phyloP scores from a whole-genome alignment of 1,140 invertebrate genomes.

The Aphaenogaster floridana region DNA sequence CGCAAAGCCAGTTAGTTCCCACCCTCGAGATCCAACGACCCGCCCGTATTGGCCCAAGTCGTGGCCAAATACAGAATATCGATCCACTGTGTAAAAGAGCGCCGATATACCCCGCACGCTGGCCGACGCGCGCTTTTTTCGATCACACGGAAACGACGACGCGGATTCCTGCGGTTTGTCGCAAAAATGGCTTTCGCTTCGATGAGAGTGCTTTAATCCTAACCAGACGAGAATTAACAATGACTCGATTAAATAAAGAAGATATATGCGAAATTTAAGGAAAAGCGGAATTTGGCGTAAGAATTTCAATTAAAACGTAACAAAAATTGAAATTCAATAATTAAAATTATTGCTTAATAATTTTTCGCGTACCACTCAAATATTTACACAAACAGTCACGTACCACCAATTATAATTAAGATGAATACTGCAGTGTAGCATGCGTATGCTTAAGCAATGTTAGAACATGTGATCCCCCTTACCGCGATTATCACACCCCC shows the following conservation, averaged over 20 bases:
- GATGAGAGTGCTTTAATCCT: neutral
- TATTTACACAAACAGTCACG: too few relatives aligned
- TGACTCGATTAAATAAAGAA: neutral
- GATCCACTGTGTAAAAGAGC: neutral
- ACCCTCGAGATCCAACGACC: slow-evolving; percentile 68
- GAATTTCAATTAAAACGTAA: too few relatives aligned
- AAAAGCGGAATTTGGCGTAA: neutral
- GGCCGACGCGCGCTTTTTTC: slow-evolving; percentile 2
- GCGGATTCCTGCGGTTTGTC: neutral
- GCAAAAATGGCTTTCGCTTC: neutral
- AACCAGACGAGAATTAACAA: neutral
- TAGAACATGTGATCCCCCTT: too few relatives aligned
- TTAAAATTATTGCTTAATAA: neutral
- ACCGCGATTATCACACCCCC: too few relatives aligned
- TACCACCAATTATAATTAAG: too few relatives aligned
- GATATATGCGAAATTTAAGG: neutral
- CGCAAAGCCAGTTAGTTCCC: slow-evolving; percentile 65
- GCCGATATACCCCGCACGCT: neutral
- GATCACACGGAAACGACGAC: neutral
- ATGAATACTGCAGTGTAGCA: too few relatives aligned
- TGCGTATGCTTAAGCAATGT: too few relatives aligned
- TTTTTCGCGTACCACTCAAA: too few relatives aligned
- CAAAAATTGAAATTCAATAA: neutral
- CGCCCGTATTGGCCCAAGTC: neutral
- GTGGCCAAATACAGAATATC: slow-evolving; percentile 4